Evolutionary conservation across 2,888 invertebrate species (phyloP).

Genomic region (Oxyscelio sp.): DNA sequence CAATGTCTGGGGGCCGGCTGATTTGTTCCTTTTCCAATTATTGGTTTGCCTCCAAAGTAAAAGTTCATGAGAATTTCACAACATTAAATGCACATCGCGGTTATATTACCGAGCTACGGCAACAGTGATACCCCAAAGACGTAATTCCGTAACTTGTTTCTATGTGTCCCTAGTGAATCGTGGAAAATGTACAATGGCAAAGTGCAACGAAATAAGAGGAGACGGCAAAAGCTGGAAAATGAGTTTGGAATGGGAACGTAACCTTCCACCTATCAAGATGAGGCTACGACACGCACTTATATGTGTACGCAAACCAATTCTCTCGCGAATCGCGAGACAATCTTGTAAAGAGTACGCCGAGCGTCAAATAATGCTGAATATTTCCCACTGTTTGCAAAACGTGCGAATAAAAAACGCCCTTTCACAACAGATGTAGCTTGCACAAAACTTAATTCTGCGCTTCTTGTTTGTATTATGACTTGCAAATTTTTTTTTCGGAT

Average conservation of each 20-base stretch:
- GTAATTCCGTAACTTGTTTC: constrained; percentile 71
- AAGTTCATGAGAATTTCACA: constrained; percentile 54
- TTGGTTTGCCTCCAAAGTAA: constrained; percentile 43
- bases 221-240: constrained; percentile 59
- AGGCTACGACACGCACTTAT: constrained; percentile 52
- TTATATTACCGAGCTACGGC: constrained; percentile 37
- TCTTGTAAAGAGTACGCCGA: constrained; percentile 33
- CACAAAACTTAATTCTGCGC: background rate
- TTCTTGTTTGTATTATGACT: background rate
- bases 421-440: background rate
- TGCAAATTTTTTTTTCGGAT: too few species aligned
- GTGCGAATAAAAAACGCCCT: constrained; percentile 4
- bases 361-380: constrained; percentile 37
- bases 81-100: constrained; percentile 47
- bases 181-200: constrained; percentile 61
- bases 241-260: constrained; percentile 55
- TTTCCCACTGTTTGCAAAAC: constrained; percentile 5
- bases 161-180: constrained; percentile 64
- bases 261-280: constrained; percentile 42
- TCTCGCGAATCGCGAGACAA: constrained; percentile 42
- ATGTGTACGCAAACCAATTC: constrained; percentile 49
- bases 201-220: constrained; percentile 52
- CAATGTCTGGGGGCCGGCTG: too few species aligned
- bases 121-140: constrained; percentile 62
- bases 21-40: constrained; percentile 55